These are phyloP conservation scores for Drosophila baimaii DNA, from an alignment of 1,140 invertebrate species.

Conservation along the genomic window DNA sequence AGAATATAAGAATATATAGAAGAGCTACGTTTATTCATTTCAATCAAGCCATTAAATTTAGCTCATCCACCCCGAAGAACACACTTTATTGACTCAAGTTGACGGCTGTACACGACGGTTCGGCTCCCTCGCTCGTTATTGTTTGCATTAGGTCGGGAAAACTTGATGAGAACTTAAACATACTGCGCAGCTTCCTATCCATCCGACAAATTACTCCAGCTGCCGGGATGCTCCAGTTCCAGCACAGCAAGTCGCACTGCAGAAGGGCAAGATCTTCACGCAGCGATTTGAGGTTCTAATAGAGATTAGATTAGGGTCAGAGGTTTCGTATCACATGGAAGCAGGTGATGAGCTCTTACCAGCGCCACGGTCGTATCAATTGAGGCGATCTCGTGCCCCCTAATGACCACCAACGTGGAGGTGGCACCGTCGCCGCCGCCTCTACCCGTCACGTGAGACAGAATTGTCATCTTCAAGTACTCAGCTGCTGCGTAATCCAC, in stretches of 20 bases:
- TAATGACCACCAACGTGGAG: constrained; percentile 85
- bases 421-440: constrained; percentile 5
- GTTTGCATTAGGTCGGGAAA: constrained; percentile 61
- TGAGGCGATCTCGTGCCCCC: constrained; percentile 86
- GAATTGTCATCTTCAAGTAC: constrained; percentile 68
- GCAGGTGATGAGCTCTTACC: constrained; percentile 68
- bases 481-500: constrained; percentile 77
- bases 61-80: neutral
- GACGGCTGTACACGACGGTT: constrained; percentile 13
- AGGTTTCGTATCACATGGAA: neutral
- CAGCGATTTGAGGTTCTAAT: constrained; percentile 72
- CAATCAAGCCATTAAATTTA: neutral
- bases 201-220: constrained; percentile 79
- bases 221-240: constrained; percentile 78
- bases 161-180: constrained; percentile 70
- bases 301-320: neutral
- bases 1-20: neutral
- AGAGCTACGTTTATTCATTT: neutral
- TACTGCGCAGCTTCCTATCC: constrained; percentile 59
- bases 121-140: constrained; percentile 19
- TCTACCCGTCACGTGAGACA: constrained; percentile 57
- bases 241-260: constrained; percentile 74
- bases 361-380: constrained; percentile 88
- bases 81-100: constrained; percentile 31
- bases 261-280: constrained; percentile 67